Conservation (phyloP, 2,797 vertebrate species). For the Eleutherodactylus coqui region DNA sequence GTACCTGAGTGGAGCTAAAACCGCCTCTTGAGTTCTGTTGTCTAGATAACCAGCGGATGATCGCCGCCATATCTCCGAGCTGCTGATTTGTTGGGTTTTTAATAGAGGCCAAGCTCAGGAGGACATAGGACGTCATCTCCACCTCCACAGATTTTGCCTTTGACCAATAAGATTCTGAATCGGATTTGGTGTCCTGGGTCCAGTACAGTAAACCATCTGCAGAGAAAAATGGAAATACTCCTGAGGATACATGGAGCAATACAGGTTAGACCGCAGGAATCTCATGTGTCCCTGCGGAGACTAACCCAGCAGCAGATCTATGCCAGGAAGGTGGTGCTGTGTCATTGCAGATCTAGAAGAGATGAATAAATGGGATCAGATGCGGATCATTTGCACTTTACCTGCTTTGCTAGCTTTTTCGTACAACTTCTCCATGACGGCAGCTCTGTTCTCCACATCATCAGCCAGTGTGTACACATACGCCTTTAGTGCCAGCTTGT, state of each 20-base stretch:
- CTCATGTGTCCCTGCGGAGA: too few species aligned
- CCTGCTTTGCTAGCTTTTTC: slow-evolving; percentile 65
- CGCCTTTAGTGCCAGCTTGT: slow-evolving; percentile 76
- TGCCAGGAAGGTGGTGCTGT: too few species aligned
- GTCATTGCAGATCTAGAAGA: too few species aligned
- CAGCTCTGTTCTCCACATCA: slow-evolving; percentile 66
- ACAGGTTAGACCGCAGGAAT: neutral
- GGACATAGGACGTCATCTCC: slow-evolving; percentile 41
- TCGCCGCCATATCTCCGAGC: neutral
- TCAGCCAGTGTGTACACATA: slow-evolving; percentile 81
- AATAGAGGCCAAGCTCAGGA: slow-evolving; percentile 63
- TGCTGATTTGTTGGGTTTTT: neutral
- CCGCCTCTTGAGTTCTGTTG: slow-evolving; percentile 69
- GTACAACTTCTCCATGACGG: slow-evolving; percentile 72
- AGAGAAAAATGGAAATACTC: neutral
- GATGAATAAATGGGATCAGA: neutral
- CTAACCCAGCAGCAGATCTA: too few species aligned
- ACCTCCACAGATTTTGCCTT: rapidly evolving
- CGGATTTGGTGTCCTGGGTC: slow-evolving; percentile 56
- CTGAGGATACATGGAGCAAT: too few species aligned
- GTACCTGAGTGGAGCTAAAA: slow-evolving; percentile 69
- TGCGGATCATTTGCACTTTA: slow-evolving; percentile 21
- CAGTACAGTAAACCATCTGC: slow-evolving; percentile 64
- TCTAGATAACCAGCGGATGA: slow-evolving; percentile 65
- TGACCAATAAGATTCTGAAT: slow-evolving; percentile 10